phyloP scores from a whole-genome alignment of 2,797 vertebrate species.

The Platyrinchus mystaceus region DNA sequence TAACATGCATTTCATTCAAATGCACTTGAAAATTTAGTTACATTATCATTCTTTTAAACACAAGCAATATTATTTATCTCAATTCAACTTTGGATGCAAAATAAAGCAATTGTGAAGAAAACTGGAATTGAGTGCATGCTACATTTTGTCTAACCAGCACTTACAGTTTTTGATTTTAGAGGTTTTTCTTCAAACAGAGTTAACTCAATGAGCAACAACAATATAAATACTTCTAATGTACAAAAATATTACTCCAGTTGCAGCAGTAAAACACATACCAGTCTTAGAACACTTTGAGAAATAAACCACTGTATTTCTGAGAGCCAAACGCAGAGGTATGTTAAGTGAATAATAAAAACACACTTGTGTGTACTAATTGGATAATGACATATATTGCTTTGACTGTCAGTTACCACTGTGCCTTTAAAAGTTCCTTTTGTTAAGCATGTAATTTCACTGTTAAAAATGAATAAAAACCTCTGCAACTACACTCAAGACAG shows the following conservation, averaged over 20 bases:
- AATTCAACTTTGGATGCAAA: neutral
- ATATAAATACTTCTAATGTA: neutral
- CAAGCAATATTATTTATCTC: constrained; percentile 1
- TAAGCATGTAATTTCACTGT: constrained; percentile 70
- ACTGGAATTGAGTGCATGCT: neutral
- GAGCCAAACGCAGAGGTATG: constrained; percentile 61
- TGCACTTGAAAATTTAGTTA: constrained; percentile 32
- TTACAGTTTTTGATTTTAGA: neutral
- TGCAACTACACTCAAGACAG: constrained; percentile 41
- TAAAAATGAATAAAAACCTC: constrained; percentile 63
- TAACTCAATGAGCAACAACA: constrained; percentile 27
- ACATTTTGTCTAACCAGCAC: constrained; percentile 26
- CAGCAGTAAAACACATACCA: constrained; percentile 36
- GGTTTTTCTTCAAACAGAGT: constrained; percentile 14
- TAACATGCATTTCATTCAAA: constrained; percentile 6
- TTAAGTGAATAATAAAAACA: constrained; percentile 66
- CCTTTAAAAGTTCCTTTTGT: constrained; percentile 73
- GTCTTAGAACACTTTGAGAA: constrained; percentile 42
- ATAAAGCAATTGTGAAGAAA: neutral
- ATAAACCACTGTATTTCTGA: constrained; percentile 24
- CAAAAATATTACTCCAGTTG: neutral
- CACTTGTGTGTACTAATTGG: constrained; percentile 71
- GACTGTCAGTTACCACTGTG: constrained; percentile 71
- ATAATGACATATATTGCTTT: constrained; percentile 73
- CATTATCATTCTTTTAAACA: constrained; percentile 24